phyloP scores from a whole-genome alignment of 2,888 invertebrate species.

The Rhodophaea formosa region DNA sequence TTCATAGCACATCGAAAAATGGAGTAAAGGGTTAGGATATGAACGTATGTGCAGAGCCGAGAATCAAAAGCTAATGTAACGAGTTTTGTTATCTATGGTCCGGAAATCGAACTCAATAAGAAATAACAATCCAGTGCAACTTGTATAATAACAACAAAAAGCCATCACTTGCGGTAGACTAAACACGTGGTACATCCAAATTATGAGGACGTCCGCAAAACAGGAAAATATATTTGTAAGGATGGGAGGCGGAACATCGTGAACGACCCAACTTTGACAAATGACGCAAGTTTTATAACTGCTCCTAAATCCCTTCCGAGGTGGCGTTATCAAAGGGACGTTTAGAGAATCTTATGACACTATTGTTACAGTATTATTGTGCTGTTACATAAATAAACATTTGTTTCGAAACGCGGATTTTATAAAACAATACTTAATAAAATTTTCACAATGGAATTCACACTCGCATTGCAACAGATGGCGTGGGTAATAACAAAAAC shows the following conservation, averaged over 20 bases:
- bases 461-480: constrained; percentile 56
- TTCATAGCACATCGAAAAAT: no score
- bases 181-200: constrained; percentile 7
- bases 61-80: no score
- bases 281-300: constrained; percentile 17
- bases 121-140: constrained; percentile 11
- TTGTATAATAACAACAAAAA: constrained; percentile 11
- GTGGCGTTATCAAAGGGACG: constrained; percentile 9
- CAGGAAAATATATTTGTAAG: constrained; percentile 12
- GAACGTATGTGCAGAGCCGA: no score
- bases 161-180: constrained; percentile 7
- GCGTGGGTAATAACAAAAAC: constrained; percentile 32
- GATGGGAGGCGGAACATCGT: background rate
- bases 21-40: no score
- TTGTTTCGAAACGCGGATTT: constrained; percentile 34
- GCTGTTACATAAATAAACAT: constrained; percentile 37
- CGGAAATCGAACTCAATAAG: constrained; percentile 1
- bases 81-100: background rate
- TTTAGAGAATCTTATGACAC: constrained; percentile 17
- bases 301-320: constrained; percentile 11
- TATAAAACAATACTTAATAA: constrained; percentile 28
- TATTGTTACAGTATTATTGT: constrained; percentile 19
- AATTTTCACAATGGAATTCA: constrained; percentile 47
- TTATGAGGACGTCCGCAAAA: constrained; percentile 13
- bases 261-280: constrained; percentile 15